phyloP scores from a whole-genome alignment of 2,888 invertebrate genomes.

The Callyntrura guangdongensis region DNA sequence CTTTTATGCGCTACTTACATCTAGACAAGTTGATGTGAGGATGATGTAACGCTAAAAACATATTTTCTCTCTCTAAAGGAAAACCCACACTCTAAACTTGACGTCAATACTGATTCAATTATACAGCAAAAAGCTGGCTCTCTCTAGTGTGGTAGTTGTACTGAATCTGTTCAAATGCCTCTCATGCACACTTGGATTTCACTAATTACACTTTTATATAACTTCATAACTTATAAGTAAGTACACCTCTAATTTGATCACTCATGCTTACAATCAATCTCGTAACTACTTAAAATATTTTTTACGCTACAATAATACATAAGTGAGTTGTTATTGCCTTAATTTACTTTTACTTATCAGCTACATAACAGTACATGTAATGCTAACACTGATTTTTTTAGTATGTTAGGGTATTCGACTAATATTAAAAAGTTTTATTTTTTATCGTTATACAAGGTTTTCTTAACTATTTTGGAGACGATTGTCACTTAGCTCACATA shows the following conservation, averaged over 20 bases:
- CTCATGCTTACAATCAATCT: constrained; percentile 1
- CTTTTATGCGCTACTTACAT: constrained; percentile 63
- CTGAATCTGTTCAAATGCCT: not conserved
- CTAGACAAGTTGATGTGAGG: not conserved
- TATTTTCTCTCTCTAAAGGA: not conserved
- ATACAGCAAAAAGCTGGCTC: no score
- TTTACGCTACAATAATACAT: no score
- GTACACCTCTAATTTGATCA: not conserved
- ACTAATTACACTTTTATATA: no score
- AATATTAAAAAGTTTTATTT: not conserved
- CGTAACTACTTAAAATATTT: not conserved
- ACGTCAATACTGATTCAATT: no score
- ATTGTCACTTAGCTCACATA: constrained; percentile 76
- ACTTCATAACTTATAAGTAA: no score
- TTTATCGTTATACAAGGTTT: constrained; percentile 8
- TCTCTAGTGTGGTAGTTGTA: not conserved
- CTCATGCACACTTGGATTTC: not conserved
- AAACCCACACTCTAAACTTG: no score
- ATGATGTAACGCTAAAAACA: not conserved
- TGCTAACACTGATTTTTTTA: not conserved
- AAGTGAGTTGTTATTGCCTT: not conserved
- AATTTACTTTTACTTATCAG: not conserved
- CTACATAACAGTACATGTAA: not conserved
- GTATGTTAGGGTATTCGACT: not conserved
- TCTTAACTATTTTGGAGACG: constrained; percentile 59